phyloP scores from a whole-genome alignment of 1,140 invertebrate species.

The Arion vulgaris region DNA sequence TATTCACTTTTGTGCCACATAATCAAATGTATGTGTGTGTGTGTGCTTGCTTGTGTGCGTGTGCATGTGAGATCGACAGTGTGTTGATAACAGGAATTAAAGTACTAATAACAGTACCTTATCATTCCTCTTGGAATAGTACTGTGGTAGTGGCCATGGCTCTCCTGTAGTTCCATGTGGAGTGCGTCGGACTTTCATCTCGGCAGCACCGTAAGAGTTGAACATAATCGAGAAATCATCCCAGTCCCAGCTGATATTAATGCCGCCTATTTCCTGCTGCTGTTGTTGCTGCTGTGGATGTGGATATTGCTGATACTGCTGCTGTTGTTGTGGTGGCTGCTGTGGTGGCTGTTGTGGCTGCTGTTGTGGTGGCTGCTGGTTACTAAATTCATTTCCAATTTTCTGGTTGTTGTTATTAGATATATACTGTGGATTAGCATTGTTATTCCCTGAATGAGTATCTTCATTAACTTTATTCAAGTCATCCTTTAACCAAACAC shows the following conservation, averaged over 20 bases:
- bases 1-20: too few species aligned
- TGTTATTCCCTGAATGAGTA: background rate
- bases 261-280: constrained; percentile 36
- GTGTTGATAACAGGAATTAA: too few species aligned
- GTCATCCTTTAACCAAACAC: background rate
- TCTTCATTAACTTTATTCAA: too few species aligned
- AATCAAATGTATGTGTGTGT: too few species aligned
- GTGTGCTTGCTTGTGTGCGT: too few species aligned
- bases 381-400: background rate
- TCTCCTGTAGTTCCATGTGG: constrained; percentile 64
- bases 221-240: constrained; percentile 66
- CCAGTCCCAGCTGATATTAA: constrained; percentile 66
- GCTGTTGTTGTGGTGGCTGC: background rate
- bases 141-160: constrained; percentile 70
- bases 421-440: background rate
- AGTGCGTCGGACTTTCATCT: constrained; percentile 63
- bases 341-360: constrained; percentile 28
- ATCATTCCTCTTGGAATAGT: constrained; percentile 63
- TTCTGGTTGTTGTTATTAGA: background rate
- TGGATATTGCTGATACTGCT: background rate
- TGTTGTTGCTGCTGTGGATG: background rate
- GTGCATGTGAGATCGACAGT: too few species aligned
- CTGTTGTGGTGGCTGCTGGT: background rate
- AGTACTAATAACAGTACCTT: constrained; percentile 37
- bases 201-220: constrained; percentile 63